Evolutionary conservation across 2,888 invertebrate genomes (phyloP).

Genomic region (Melanargia galathea): DNA sequence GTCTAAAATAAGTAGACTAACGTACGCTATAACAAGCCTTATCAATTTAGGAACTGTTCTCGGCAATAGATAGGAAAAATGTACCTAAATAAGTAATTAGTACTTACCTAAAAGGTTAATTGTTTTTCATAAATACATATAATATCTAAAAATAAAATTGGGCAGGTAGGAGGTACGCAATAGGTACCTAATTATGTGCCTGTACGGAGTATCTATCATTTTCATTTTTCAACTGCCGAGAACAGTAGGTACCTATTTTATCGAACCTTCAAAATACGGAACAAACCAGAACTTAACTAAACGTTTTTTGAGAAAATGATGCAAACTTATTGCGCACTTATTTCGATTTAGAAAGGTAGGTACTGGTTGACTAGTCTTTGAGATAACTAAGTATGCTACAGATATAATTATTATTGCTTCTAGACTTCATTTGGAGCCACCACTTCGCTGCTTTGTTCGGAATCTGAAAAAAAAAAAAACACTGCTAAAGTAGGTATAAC

Average conservation of each 20-base stretch:
- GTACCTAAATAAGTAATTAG: not conserved
- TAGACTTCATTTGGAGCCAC: conserved; percentile 55
- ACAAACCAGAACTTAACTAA: not conserved
- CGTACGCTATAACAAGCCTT: conserved; percentile 58
- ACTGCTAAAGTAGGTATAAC: not conserved
- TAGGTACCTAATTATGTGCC: no score
- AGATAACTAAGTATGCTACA: conserved; percentile 13
- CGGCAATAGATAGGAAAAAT: not conserved
- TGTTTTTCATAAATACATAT: no score
- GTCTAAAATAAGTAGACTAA: conserved; percentile 18
- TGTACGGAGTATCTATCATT: not conserved
- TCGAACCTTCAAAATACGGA: not conserved
- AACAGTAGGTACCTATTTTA: not conserved
- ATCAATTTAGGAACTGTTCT: conserved; percentile 28
- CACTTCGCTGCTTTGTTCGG: conserved; percentile 62
- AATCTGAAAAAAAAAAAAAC: conserved; percentile 44
- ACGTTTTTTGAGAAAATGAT: no score
- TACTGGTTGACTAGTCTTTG: conserved; percentile 52
- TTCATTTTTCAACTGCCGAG: not conserved
- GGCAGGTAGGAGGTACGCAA: no score
- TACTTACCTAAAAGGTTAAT: no score
- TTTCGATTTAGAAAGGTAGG: conserved; percentile 55
- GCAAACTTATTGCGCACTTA: conserved; percentile 42
- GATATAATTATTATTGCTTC: conserved; percentile 14
- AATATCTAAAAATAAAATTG: no score